Evolutionary conservation across 1,140 invertebrate genomes (phyloP), one percentile per base, ranked within the genome.

Genomic region (Aphidius gifuensis): DNA sequence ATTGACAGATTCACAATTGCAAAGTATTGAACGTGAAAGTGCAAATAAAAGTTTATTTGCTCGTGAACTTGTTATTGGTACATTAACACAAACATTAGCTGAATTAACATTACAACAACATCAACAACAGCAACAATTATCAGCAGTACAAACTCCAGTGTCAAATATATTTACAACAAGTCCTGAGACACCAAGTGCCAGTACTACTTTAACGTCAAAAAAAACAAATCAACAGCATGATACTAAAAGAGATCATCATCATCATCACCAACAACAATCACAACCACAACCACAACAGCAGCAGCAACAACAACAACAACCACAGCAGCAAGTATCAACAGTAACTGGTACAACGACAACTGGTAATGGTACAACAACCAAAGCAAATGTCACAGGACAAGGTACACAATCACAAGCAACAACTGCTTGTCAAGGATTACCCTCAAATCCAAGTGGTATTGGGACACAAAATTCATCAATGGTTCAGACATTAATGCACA

Each of bases 11-110:
- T 71, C 76, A 7, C 83, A 86, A 66, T 70, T 83, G 53, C 82
- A 87, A 68, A 79, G 72, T 54, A 76, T 83, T 65, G 86, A 88
- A 68, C 79, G 82, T 63, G 84, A 87, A 65, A 82, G 83, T 68
- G 84, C 86, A 59, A 87, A 88, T 72, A 82, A 85, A 64, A 88
- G 87, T 73, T 70, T 89, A 16, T 90, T 90, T 80, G 82, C 88
- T 53, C 85, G 88, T 69, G 88, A 90, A 78, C 73, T 90, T 56
- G 79, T 90, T 43, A 76, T 90, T 58, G 83, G 85, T 42, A 86
- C 86, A 40, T 75, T 90, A 68, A 82, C 83, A 45, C 78, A 79
- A 68, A 75, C 77, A 65, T 71, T 81, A 64, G 73, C 78, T 42
- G 77, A 80, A 49, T 74, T 82, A 49, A 73, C 76, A 58, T 71